Base-by-base conservation (phyloP, 2,113 vertebrate genomes). In the Nematolebias whitei region DNA sequence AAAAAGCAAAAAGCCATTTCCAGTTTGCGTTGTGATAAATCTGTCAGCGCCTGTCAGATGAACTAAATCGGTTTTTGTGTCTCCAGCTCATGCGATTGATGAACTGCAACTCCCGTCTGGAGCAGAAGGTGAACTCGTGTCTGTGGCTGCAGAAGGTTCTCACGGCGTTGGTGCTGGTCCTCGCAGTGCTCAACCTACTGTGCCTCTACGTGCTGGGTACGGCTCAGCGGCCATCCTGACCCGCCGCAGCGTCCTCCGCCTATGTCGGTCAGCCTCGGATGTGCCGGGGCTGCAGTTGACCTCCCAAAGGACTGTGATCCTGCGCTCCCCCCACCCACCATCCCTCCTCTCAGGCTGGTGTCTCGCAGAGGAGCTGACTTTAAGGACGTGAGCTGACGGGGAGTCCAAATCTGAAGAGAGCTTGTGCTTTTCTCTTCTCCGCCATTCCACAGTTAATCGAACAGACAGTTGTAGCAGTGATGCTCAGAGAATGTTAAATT, bases 61-160 rank as follows among this genome's bases (percentile, higher is more conserved):
- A 35, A 10, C 11, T n/a, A n/a, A n/a, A n/a, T 18, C 18, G 26
- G 32, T 66, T 63, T 40, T 18, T 41, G 5, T 81, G 70, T 39
- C 84, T 62, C 56, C 90, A 98, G 98, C 92, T 98, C 78, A 93
- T 87, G 85, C 93, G 71, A 61, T 69, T 98, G 77, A 84, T 93
- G 86, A 87, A 91, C 74, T 91, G 88, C 83, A 96, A 91, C 86
- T 93, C 74, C 16, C 91, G 93, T 68, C 86, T 98, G 87, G 96
- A 98, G 80, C 95, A 95, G 82, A 95, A 95, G 87, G 85, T 99
- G 84, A 92, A 95, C 41, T 74, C 24, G 22, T 96, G 94, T 85
- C 66, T 98, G 78, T 96, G 96, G 96, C 86, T 94, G 63, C 97
- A 98, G 84, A 96, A 97, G 85, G 83, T 98, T 58, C 91, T 96